Base-by-base conservation (phyloP, 2,797 vertebrate genomes). In the Menidia menidia region DNA sequence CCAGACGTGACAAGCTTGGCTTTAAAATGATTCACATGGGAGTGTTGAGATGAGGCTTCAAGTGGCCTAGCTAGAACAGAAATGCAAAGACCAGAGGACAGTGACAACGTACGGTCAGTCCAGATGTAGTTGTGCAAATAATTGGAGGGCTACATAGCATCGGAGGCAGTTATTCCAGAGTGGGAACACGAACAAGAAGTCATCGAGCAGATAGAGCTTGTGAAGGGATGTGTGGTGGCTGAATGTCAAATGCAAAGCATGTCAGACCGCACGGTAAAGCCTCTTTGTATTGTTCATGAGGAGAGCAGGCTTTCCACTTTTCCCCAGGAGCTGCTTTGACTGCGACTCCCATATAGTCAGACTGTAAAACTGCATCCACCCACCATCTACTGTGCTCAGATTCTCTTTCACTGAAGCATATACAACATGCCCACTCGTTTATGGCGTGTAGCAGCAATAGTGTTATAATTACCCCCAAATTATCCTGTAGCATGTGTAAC, bases 291-390 rank as follows among this genome's bases (percentile, higher is more conserved):
- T 70, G 60, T 63, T 52, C 78, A 80, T 0, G 44, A 74, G 35
- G 78, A 60, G 63, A 68, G 77, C 60, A 52, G 68, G 60, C 56
- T 52, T 83, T 84, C 79, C 41, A 39, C 80, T 73, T 75, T 18
- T 71, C 56, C 50, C 54, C 63, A 61, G 64, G 60, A 75, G 69
- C 66, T 11, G 57, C 80, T 80, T 68, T 39, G 51, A 65, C 78
- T 79, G 48, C 58, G 43, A n/a, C 47, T 64, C 47, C 18, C 54
- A 42, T 58, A 67, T 19, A 69, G 31, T 31, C 63, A 60, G 56
- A 52, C 59, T 30, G 64, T 56, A 74, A 47, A 72, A 73, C 70
- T 73, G 66, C 70, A 75, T 61, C 59, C 79, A 62, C 68, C 57
- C 71, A 85, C 66, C 41, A 35, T 35, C 41, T 47, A 54, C 48